Percentiles rank a stretch among this genome's conserved stretches.
These are phyloP conservation scores for Neocloeon triangulifer DNA, from an alignment of 1,140 invertebrate genomes.

Conservation along the genomic window DNA sequence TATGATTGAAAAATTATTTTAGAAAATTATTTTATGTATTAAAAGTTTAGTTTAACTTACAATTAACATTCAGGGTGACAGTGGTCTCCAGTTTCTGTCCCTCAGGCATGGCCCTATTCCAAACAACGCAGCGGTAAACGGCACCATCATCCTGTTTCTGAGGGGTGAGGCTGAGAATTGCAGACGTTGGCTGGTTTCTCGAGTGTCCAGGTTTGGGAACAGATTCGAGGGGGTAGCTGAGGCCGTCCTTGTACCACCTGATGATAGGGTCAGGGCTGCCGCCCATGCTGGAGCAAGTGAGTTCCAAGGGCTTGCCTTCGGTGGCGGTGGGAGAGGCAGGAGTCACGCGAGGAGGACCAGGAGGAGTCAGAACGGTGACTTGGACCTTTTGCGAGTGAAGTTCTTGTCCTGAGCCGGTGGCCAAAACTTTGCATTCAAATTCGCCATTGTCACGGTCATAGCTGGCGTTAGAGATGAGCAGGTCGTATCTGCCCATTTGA, in stretches of 20 bases:
- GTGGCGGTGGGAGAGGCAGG: conserved; percentile 48
- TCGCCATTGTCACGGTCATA: conserved; percentile 78
- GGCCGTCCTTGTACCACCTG: conserved; percentile 40
- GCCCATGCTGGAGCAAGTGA: conserved; percentile 61
- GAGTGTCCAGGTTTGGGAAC: conserved; percentile 36
- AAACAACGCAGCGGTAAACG: conserved; percentile 59
- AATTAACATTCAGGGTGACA: conserved; percentile 66
- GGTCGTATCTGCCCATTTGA: conserved; percentile 61
- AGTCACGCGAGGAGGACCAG: conserved; percentile 49
- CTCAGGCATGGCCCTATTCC: conserved; percentile 64
- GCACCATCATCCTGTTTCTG: conserved; percentile 62
- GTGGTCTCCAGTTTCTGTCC: conserved; percentile 52
- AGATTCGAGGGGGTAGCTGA: conserved; percentile 35
- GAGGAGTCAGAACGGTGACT: conserved; percentile 64
- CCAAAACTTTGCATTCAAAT: conserved; percentile 76
- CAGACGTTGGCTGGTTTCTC: conserved; percentile 41
- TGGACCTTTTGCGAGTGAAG: conserved; percentile 61
- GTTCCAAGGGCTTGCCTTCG: conserved; percentile 49
- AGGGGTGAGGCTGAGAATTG: conserved; percentile 48
- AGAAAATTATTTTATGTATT: not conserved
- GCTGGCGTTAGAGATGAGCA: conserved; percentile 62
- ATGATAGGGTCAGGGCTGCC: conserved; percentile 75
- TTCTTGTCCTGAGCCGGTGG: conserved; percentile 54
- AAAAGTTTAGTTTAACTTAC: conserved; percentile 40
- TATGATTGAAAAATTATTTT: not conserved